A percentile compares a stretch with the other conserved stretches of the same genome.
Conservation (phyloP, 2,888 invertebrate species). For the Podotricha telesiphe region DNA sequence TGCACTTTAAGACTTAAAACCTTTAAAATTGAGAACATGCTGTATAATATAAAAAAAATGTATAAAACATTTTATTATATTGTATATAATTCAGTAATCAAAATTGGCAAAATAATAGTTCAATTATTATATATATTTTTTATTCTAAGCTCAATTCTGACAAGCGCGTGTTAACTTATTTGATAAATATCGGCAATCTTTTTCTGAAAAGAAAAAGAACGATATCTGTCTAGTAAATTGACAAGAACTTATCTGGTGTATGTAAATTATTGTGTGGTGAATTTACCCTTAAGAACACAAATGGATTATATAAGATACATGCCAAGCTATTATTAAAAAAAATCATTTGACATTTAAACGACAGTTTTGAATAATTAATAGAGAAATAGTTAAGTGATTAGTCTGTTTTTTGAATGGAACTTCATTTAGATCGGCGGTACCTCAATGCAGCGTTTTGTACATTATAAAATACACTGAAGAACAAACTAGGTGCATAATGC, state of each 20-base stretch:
- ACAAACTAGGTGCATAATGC: no score
- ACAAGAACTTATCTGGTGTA: not conserved
- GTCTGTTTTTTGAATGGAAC: no score
- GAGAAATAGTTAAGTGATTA: no score
- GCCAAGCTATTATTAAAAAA: not conserved
- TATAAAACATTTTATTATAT: constrained; percentile 14
- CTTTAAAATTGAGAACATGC: not conserved
- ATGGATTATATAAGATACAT: not conserved
- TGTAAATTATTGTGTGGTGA: not conserved
- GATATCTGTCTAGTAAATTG: constrained; percentile 2
- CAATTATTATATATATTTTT: not conserved
- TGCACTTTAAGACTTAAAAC: not conserved
- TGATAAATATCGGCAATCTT: not conserved
- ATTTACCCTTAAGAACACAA: constrained; percentile 10
- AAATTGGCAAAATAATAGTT: not conserved
- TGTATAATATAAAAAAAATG: constrained; percentile 15
- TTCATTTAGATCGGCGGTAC: no score
- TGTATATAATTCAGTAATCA: not conserved
- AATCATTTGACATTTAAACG: no score
- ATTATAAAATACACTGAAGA: no score
- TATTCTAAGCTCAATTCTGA: constrained; percentile 16
- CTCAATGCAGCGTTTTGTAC: no score
- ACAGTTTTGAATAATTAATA: no score
- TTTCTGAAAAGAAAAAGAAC: not conserved
- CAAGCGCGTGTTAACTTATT: constrained; percentile 3